phyloP scores from a whole-genome alignment of 2,888 invertebrate genomes.

The Drosophila helvetica region DNA sequence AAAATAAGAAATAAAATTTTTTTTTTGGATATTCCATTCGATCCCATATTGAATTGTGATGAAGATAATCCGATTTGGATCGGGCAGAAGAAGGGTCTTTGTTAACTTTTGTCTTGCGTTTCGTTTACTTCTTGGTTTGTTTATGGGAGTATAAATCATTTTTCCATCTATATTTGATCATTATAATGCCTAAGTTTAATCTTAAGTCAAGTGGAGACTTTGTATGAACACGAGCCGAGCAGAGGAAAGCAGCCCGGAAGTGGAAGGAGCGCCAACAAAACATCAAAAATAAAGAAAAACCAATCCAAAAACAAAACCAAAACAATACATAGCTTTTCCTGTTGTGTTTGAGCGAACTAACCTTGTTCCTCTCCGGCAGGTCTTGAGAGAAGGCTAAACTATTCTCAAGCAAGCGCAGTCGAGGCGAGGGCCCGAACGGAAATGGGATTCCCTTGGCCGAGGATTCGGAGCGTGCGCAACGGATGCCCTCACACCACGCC shows the following conservation, averaged over 20 bases:
- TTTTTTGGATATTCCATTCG: background rate
- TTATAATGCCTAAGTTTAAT: conserved; percentile 44
- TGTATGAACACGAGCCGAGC: conserved; percentile 12
- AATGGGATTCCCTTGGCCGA: conserved; percentile 38
- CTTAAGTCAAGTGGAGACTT: conserved; percentile 40
- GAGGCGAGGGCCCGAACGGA: conserved; percentile 56
- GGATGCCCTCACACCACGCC: conserved; percentile 50
- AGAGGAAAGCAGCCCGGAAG: conserved; percentile 14
- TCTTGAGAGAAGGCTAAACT: conserved; percentile 82
- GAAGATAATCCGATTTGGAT: background rate
- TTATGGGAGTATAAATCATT: conserved; percentile 36
- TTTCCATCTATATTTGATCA: conserved; percentile 40
- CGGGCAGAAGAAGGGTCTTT: background rate
- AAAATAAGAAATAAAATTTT: conserved; percentile 8
- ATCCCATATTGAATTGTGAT: conserved; percentile 17
- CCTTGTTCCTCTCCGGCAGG: conserved; percentile 85
- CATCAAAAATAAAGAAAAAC: conserved; percentile 48
- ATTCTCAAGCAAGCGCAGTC: conserved; percentile 68
- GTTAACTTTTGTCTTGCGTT: conserved; percentile 7
- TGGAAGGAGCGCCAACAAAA: conserved; percentile 25
- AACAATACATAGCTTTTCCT: conserved; percentile 81
- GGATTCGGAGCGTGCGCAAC: conserved; percentile 58
- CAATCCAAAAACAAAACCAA: conserved; percentile 56
- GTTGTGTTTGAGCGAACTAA: conserved; percentile 85
- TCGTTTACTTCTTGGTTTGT: conserved; percentile 22